phyloP scores from a whole-genome alignment of 2,797 vertebrate species.

The Brotogeris chrysoptera region DNA sequence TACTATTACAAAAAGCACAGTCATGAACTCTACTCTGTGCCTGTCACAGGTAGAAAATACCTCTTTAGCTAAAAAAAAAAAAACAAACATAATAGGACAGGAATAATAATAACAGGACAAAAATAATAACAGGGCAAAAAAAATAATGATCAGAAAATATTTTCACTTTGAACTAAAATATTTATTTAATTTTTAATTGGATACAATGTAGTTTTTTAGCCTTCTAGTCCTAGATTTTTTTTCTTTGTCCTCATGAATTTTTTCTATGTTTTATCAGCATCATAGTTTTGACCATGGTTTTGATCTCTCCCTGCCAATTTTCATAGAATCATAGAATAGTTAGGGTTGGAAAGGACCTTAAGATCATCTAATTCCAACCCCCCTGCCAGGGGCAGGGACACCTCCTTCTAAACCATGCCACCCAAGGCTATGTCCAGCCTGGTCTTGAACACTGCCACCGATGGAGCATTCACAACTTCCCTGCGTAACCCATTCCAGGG shows the following conservation, averaged over 20 bases:
- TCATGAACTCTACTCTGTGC: background rate
- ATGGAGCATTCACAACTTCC: too few species aligned
- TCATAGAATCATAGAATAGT: background rate
- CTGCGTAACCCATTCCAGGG: too few species aligned
- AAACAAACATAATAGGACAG: background rate
- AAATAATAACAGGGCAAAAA: background rate
- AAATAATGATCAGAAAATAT: background rate
- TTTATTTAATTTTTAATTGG: background rate
- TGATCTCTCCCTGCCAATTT: background rate
- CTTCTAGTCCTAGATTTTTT: background rate
- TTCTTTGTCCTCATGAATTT: background rate
- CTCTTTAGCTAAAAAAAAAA: background rate
- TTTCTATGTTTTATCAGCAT: background rate
- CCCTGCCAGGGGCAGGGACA: too few species aligned
- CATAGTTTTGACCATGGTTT: background rate
- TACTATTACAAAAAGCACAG: background rate
- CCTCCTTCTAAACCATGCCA: too few species aligned
- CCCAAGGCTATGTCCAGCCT: too few species aligned
- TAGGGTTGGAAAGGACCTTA: too few species aligned
- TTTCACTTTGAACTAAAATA: background rate
- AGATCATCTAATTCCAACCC: too few species aligned
- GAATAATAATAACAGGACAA: accelerated
- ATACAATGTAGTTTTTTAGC: background rate
- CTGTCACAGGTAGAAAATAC: background rate
- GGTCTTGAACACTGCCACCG: too few species aligned